phyloP scores from a whole-genome alignment of 1,140 invertebrate species.

The Lasaia peninsularis region DNA sequence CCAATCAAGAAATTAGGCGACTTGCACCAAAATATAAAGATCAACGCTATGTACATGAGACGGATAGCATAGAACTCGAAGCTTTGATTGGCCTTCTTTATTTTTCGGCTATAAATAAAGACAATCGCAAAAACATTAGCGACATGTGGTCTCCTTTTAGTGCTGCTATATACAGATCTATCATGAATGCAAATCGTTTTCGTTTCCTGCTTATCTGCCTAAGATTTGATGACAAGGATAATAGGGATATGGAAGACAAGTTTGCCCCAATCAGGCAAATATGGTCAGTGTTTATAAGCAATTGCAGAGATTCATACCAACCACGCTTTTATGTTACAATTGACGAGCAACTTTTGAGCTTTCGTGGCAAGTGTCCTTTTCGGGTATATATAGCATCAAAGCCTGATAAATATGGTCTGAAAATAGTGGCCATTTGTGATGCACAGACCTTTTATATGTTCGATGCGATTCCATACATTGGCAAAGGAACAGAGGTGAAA shows the following conservation, averaged over 20 bases:
- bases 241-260: neutral
- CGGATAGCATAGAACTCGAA: neutral
- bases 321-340: neutral
- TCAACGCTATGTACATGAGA: too few species aligned
- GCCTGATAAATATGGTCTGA: slow-evolving; percentile 14
- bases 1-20: too few species aligned
- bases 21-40: too few species aligned
- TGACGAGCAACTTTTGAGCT: slow-evolving; percentile 9
- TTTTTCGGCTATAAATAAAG: neutral
- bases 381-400: slow-evolving; percentile 5
- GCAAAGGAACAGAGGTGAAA: neutral
- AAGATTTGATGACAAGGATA: too few species aligned
- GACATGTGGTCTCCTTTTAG: too few species aligned
- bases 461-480: slow-evolving; percentile 12
- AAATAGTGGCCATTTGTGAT: slow-evolving; percentile 11
- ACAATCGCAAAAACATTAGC: neutral
- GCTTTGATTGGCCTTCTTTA: neutral
- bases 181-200: neutral
- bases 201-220: too few species aligned
- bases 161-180: neutral
- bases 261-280: slow-evolving; percentile 8
- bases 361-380: slow-evolving; percentile 14
- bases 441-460: slow-evolving; percentile 14
- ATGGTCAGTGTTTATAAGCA: slow-evolving; percentile 4
- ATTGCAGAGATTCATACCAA: neutral